Evolutionary conservation across 2,888 invertebrate species (phyloP).

Genomic region (Drosophila siamana): DNA sequence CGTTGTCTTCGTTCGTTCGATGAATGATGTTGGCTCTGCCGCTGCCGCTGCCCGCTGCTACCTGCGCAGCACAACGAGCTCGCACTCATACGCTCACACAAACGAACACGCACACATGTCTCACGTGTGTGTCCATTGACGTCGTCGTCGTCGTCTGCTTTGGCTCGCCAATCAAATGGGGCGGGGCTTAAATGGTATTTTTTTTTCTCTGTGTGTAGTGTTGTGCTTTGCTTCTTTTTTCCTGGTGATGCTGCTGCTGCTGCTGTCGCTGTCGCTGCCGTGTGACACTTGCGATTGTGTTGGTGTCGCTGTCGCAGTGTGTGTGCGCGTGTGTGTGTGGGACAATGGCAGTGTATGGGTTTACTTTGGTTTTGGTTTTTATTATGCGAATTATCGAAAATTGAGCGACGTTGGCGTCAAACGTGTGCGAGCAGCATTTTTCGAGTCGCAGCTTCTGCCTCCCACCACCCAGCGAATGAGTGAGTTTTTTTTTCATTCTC

Average conservation of each 20-base stretch:
- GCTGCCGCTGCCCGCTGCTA: slow-evolving; percentile 65
- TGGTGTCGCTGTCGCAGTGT: slow-evolving; percentile 42
- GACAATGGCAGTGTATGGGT: slow-evolving; percentile 5
- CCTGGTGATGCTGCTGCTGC: slow-evolving; percentile 36
- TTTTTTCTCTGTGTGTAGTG: slow-evolving; percentile 26
- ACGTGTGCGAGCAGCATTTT: slow-evolving; percentile 32
- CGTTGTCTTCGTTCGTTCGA: slow-evolving; percentile 75
- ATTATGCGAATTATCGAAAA: slow-evolving; percentile 80
- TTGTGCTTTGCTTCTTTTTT: slow-evolving; percentile 55
- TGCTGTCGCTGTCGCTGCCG: slow-evolving; percentile 44
- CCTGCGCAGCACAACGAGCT: slow-evolving; percentile 66
- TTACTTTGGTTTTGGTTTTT: slow-evolving; percentile 57
- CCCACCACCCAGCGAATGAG: slow-evolving; percentile 25
- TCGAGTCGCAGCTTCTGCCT: slow-evolving; percentile 18
- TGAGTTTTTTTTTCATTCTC: slow-evolving; percentile 38
- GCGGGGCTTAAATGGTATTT: slow-evolving; percentile 82
- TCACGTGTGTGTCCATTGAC: slow-evolving; percentile 78
- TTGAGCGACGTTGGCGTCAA: slow-evolving; percentile 58
- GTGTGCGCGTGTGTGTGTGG: slow-evolving; percentile 27
- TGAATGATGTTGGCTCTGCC: slow-evolving; percentile 73
- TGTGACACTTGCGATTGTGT: slow-evolving; percentile 72
- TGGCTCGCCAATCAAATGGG: slow-evolving; percentile 84
- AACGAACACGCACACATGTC: slow-evolving; percentile 49
- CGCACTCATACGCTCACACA: slow-evolving; percentile 44
- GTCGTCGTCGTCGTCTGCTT: slow-evolving; percentile 62